Base-by-base conservation (phyloP, 2,113 vertebrate species). In the Chloebia gouldiae region DNA sequence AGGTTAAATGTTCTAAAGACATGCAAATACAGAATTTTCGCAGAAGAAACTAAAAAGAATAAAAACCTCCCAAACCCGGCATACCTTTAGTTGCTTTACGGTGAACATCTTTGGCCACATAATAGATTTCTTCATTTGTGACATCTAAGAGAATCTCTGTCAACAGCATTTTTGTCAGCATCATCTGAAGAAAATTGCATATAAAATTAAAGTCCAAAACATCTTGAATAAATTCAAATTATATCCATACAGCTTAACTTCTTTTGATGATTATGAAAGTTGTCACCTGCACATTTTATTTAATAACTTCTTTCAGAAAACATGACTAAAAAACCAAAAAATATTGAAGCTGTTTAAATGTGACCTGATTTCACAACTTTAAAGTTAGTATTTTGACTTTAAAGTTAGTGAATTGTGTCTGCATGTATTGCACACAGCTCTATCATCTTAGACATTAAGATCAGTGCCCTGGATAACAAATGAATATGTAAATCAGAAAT, bases 11-110 rank as follows among this genome's bases (percentile, higher is more conserved):
- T 96, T 97, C 96, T 93, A 94, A 81, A 94, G 39, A 97, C 98
- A 98, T 98, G 98, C 97, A 98, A 96, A 96, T 96, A 96, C 88
- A 97, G 78, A 93, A 96, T 96, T 97, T 92, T 95, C 49, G 92
- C 83, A 92, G 72, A 90, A 91, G 39, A 86, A 87, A 86, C 37
- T 86, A 35, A 85, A 86, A 76, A 71, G 13, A 30, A 35, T 60
- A 39, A 14, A 39, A 21, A 11, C 25, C 21, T 11, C 59, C 49
- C 44, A 50, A 20, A 66, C 49, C 39, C 1, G 0, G 59, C 96
- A 96, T 97, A 99, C 99, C 99, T 99, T 99, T 99, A 90, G 99
- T 99, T 96, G 99, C 99, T 98, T 99, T 99, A 90, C 99, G 98
- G 93, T 99, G 99, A 64, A 98, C 97, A 59, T 99, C 99, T 98